These are phyloP conservation scores for Phoeniculus purpureus DNA, from an alignment of 2,797 vertebrate species.

Conservation along the genomic window DNA sequence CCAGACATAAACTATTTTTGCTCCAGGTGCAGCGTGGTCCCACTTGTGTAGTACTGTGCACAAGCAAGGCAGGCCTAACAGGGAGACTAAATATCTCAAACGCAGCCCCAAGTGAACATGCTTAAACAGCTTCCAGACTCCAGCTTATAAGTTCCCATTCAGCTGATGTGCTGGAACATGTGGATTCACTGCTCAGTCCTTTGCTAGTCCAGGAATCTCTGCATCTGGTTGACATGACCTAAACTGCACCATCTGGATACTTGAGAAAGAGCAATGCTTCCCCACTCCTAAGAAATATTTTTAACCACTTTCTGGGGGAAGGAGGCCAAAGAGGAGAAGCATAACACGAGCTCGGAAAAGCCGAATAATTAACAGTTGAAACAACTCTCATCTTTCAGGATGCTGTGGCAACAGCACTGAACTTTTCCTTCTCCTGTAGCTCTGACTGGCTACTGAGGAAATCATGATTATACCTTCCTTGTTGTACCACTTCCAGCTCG, in stretches of 20 bases:
- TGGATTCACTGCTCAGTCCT: background rate
- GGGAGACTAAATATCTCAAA: background rate
- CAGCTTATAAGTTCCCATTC: background rate
- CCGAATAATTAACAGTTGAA: slow-evolving; percentile 44
- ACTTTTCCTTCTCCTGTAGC: background rate
- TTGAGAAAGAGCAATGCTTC: slow-evolving; percentile 23
- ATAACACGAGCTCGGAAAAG: slow-evolving; percentile 21
- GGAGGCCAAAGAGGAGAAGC: background rate
- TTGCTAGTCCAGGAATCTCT: slow-evolving; percentile 10
- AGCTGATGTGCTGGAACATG: background rate
- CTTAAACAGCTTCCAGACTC: background rate
- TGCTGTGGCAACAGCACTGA: background rate
- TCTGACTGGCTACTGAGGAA: slow-evolving; percentile 27
- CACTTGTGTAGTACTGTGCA: background rate
- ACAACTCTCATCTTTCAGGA: slow-evolving; percentile 12
- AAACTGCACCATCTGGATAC: slow-evolving; percentile 33
- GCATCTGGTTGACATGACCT: slow-evolving; percentile 38
- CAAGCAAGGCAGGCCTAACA: background rate
- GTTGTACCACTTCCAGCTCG: slow-evolving; percentile 30
- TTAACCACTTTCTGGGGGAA: slow-evolving; percentile 30
- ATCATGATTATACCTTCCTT: slow-evolving; percentile 45
- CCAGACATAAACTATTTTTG: background rate
- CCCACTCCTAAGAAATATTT: slow-evolving; percentile 5
- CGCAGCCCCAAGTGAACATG: background rate
- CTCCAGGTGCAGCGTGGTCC: background rate